phyloP scores from a whole-genome alignment of 2,113 vertebrate genomes.

The Acanthochromis polyacanthus region DNA sequence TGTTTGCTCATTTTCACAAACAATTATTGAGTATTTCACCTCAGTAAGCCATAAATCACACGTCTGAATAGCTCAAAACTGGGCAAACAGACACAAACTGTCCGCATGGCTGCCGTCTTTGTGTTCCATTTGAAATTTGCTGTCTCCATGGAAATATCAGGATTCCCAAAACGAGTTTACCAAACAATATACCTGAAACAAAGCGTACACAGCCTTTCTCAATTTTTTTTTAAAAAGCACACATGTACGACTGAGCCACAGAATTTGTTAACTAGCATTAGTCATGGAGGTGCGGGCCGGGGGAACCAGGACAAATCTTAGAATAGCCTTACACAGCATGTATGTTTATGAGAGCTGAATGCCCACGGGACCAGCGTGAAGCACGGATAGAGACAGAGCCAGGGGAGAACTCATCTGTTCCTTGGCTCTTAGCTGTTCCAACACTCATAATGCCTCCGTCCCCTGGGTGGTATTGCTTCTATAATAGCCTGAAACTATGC shows the following conservation, averaged over 20 bases:
- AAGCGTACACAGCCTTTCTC: conserved; percentile 8
- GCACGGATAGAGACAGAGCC: conserved; percentile 65
- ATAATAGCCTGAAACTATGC: conserved; percentile 77
- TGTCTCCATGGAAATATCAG: not conserved
- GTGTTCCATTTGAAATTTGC: not conserved
- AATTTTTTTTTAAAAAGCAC: conserved; percentile 29
- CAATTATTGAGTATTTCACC: no score
- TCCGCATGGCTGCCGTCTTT: not conserved
- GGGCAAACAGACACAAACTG: not conserved
- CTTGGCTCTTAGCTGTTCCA: conserved; percentile 72
- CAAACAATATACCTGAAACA: not conserved
- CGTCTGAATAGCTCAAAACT: not conserved
- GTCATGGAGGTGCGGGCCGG: conserved; percentile 32
- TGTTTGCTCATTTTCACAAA: no score
- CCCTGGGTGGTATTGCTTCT: conserved; percentile 76
- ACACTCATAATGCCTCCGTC: conserved; percentile 75
- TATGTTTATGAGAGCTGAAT: conserved; percentile 71
- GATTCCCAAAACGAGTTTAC: not conserved
- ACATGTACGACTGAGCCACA: not conserved
- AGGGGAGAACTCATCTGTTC: conserved; percentile 77
- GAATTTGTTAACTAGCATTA: conserved; percentile 55
- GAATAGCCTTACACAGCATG: conserved; percentile 48
- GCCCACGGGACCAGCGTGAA: conserved; percentile 64
- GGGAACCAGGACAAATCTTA: conserved; percentile 40
- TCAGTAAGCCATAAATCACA: not conserved